Conservation (phyloP, 2,888 invertebrate genomes). For the Mythimna impura region DNA sequence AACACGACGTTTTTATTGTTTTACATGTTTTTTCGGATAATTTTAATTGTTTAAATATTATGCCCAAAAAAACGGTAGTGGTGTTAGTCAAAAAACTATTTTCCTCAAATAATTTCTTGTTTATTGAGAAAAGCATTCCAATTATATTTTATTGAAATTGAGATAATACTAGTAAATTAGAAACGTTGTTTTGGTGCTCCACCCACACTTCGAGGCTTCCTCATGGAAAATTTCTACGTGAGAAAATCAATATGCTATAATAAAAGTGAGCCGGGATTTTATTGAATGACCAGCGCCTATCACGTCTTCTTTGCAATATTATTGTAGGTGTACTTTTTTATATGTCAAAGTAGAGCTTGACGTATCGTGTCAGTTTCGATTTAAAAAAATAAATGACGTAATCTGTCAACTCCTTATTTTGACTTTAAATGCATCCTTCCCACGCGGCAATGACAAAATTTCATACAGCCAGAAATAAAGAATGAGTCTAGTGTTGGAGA, state of each 20-base stretch:
- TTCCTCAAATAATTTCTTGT: background rate
- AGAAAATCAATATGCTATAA: conserved; percentile 56
- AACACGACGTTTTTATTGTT: background rate
- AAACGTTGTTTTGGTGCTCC: conserved; percentile 29
- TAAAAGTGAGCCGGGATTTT: conserved; percentile 35
- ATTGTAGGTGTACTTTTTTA: no score
- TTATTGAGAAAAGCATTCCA: background rate
- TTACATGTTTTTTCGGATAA: background rate
- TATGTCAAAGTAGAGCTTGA: background rate
- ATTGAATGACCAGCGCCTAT: conserved; percentile 34
- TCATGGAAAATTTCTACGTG: conserved; percentile 44
- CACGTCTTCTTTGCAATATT: conserved; percentile 19
- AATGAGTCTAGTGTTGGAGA: conserved; percentile 49
- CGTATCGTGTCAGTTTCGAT: background rate
- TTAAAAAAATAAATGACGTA: conserved; percentile 20
- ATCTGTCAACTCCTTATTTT: background rate
- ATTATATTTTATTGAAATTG: conserved; percentile 26
- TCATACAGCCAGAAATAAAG: conserved; percentile 38
- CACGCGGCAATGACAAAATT: conserved; percentile 29
- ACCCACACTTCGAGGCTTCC: conserved; percentile 36
- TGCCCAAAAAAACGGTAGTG: background rate
- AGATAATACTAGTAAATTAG: conserved; percentile 2
- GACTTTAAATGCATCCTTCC: background rate
- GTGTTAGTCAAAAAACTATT: background rate
- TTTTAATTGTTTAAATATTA: conserved; percentile 2